Conservation (phyloP, 2,888 invertebrate genomes). For the Eupeodes latifasciatus region DNA sequence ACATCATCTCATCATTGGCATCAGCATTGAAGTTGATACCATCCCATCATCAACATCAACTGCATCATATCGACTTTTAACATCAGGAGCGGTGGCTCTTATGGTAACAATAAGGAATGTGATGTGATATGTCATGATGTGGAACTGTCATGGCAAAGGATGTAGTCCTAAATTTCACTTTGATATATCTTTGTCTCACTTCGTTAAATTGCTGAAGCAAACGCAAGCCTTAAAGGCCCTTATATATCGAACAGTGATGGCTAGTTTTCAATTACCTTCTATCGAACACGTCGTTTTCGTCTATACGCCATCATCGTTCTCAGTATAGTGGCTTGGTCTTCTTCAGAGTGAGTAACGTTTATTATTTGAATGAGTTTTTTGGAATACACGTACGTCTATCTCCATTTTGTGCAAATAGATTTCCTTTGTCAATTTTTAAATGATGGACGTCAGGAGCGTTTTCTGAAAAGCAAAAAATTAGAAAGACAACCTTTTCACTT, state of each 20-base stretch:
- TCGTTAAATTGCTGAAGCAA: slow-evolving; percentile 86
- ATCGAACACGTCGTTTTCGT: slow-evolving; percentile 81
- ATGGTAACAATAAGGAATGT: slow-evolving; percentile 23
- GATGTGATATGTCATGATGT: slow-evolving; percentile 67
- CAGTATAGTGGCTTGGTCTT: slow-evolving; percentile 83
- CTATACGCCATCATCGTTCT: background rate
- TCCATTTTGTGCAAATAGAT: slow-evolving; percentile 46
- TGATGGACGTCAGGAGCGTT: slow-evolving; percentile 71
- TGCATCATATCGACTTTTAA: slow-evolving; percentile 34
- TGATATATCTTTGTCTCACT: slow-evolving; percentile 85
- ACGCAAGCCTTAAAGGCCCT: slow-evolving; percentile 77
- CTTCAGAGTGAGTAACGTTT: slow-evolving; percentile 85
- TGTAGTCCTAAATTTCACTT: too few species aligned
- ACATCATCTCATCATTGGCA: slow-evolving; percentile 35
- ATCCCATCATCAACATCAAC: slow-evolving; percentile 69
- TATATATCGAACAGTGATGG: slow-evolving; percentile 71
- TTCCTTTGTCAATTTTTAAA: slow-evolving; percentile 60
- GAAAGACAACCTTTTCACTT: too few species aligned
- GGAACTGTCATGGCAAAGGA: slow-evolving; percentile 74
- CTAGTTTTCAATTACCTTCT: slow-evolving; percentile 83
- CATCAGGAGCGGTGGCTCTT: background rate
- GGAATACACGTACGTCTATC: background rate
- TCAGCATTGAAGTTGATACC: slow-evolving; percentile 30
- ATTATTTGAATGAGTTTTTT: slow-evolving; percentile 24
- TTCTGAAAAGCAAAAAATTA: too few species aligned